These are phyloP conservation scores for Reticulitermes lucifugus DNA, from an alignment of 2,888 invertebrate genomes.

Conservation along the genomic window DNA sequence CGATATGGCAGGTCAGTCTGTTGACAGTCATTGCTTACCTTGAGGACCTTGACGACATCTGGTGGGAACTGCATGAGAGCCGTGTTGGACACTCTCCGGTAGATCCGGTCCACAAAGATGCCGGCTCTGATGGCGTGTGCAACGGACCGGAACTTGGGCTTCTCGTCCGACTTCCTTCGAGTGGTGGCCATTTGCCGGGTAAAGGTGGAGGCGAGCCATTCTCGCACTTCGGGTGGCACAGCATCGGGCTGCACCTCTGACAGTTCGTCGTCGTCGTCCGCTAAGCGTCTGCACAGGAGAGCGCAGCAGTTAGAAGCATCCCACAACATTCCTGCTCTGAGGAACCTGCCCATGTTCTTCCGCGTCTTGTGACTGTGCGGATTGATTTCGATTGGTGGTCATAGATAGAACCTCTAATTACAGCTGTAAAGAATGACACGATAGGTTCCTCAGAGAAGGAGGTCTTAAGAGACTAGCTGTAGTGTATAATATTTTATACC, in stretches of 20 bases:
- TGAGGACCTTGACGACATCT: slow-evolving; percentile 86
- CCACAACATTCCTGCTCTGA: background rate
- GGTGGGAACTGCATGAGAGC: slow-evolving; percentile 89
- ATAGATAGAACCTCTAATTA: too few relatives aligned
- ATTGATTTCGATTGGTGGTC: too few relatives aligned
- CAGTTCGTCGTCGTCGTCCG: slow-evolving; percentile 94
- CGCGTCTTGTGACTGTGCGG: too few relatives aligned
- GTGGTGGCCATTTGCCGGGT: slow-evolving; percentile 89
- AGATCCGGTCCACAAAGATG: slow-evolving; percentile 95
- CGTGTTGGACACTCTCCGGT: slow-evolving; percentile 82
- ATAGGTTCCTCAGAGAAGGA: too few relatives aligned
- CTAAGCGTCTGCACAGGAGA: slow-evolving; percentile 72
- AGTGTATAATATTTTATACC: too few relatives aligned
- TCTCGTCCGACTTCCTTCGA: slow-evolving; percentile 80
- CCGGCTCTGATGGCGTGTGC: slow-evolving; percentile 97
- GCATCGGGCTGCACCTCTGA: slow-evolving; percentile 97
- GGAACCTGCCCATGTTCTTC: background rate
- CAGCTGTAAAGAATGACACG: too few relatives aligned
- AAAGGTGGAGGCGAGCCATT: slow-evolving; percentile 97
- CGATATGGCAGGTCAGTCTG: slow-evolving; percentile 17
- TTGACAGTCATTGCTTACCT: slow-evolving; percentile 69
- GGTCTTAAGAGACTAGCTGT: too few relatives aligned
- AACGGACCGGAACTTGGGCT: slow-evolving; percentile 92
- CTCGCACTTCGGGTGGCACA: slow-evolving; percentile 95
- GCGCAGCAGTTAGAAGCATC: background rate